phyloP scores from a whole-genome alignment of 2,797 vertebrate genomes.

The Acestrorhynchus altus region DNA sequence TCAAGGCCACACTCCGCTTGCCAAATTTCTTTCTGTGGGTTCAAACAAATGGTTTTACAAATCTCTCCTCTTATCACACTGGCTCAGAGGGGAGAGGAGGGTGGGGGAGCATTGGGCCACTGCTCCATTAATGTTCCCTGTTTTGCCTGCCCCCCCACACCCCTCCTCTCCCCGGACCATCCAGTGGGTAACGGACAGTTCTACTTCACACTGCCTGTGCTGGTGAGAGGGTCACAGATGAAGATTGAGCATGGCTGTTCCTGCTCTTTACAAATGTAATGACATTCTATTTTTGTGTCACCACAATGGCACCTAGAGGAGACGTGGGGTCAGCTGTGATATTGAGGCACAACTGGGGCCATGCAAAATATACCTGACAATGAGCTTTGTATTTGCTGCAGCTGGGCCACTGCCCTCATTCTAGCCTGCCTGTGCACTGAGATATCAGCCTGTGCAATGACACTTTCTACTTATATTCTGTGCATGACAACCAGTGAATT shows the following conservation, averaged over 20 bases:
- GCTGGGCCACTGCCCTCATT: conserved; percentile 26
- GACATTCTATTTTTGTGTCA: conserved; percentile 70
- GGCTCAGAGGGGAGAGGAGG: conserved; percentile 54
- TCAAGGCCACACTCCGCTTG: conserved; percentile 74
- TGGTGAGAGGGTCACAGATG: conserved; percentile 63
- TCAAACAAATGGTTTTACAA: conserved; percentile 72
- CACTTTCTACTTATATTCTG: neutral
- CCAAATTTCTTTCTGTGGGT: conserved; percentile 71
- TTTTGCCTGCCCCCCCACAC: neutral
- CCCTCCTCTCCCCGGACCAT: conserved; percentile 28
- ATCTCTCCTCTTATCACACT: conserved; percentile 65
- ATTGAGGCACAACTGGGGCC: conserved; percentile 50
- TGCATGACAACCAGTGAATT: neutral
- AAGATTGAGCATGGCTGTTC: conserved; percentile 73
- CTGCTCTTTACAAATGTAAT: conserved; percentile 71
- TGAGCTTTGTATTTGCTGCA: conserved; percentile 43
- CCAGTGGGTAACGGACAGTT: conserved; percentile 63
- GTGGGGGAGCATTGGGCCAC: conserved; percentile 40
- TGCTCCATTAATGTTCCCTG: conserved; percentile 36
- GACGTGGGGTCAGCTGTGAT: conserved; percentile 66
- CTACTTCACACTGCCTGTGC: conserved; percentile 63
- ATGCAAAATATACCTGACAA: conserved; percentile 58
- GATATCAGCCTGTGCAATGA: neutral
- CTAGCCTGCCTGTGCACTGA: conserved; percentile 15
- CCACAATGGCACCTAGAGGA: conserved; percentile 61